Conservation (phyloP, 2,113 vertebrate genomes). For the Aldabrachelys gigantea region DNA sequence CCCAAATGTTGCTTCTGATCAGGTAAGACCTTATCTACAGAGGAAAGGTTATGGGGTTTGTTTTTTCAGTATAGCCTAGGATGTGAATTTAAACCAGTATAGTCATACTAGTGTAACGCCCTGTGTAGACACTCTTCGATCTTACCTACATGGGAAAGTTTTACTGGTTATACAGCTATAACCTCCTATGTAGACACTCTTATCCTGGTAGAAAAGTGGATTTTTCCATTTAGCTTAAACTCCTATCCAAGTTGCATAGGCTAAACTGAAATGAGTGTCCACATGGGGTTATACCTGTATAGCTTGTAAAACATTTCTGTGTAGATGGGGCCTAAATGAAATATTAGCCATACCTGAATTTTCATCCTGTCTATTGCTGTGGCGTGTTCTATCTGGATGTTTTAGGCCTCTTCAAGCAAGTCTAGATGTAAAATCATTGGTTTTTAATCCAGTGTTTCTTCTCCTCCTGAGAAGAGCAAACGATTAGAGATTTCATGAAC, state of each 20-base stretch:
- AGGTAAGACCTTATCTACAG: background rate
- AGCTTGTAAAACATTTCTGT: background rate
- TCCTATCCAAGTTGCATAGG: background rate
- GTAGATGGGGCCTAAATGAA: conserved; percentile 3
- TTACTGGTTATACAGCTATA: background rate
- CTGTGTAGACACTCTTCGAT: background rate
- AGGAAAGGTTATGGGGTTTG: background rate
- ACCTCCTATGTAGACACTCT: rapidly evolving
- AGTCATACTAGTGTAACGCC: background rate
- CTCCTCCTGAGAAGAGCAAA: background rate
- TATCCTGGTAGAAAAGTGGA: background rate
- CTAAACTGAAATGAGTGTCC: background rate
- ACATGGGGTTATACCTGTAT: background rate
- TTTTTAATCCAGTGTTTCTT: background rate
- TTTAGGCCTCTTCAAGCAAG: background rate
- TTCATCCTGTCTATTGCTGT: background rate
- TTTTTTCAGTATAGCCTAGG: background rate
- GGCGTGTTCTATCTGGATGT: background rate
- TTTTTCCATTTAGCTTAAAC: background rate
- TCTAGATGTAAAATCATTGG: background rate
- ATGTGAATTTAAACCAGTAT: background rate
- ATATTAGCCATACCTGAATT: background rate
- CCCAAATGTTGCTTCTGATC: background rate
- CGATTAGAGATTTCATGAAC: background rate
- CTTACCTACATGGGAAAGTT: background rate